phyloP scores from a whole-genome alignment of 2,113 vertebrate genomes.

The Elaphurus davidianus region DNA sequence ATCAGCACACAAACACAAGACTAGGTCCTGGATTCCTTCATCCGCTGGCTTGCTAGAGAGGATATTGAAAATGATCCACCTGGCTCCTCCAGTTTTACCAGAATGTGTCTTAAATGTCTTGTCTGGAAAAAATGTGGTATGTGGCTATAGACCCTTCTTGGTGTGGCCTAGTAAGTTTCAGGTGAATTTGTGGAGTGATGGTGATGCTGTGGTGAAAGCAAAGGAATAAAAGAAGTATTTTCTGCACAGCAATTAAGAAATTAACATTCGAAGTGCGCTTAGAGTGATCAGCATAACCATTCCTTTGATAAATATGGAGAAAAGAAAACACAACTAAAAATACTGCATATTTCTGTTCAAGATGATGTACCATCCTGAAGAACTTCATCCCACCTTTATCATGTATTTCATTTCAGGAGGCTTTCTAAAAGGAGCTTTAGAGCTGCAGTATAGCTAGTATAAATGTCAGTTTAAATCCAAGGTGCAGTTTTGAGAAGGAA shows the following conservation, averaged over 20 bases:
- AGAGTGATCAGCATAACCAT: too few species aligned
- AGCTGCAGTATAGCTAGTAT: fast-evolving
- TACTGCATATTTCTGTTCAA: neutral
- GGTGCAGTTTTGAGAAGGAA: neutral
- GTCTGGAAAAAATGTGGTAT: neutral
- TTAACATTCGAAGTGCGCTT: neutral
- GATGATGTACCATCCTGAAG: fast-evolving
- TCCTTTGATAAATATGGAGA: neutral
- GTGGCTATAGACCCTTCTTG: neutral
- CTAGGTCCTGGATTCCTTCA: neutral
- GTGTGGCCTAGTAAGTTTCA: neutral
- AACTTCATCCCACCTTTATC: neutral
- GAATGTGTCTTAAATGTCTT: neutral
- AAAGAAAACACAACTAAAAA: neutral
- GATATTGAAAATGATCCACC: neutral
- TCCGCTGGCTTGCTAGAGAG: neutral
- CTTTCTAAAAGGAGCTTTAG: neutral
- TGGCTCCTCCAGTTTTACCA: neutral
- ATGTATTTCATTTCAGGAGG: fast-evolving
- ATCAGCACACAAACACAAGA: neutral
- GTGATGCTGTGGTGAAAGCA: neutral
- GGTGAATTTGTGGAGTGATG: neutral
- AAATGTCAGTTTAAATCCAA: neutral
- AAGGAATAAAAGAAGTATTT: neutral
- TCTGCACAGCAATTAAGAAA: neutral